Percentiles rank a stretch among this genome's conserved stretches.
Conservation (phyloP, 2,113 vertebrate species). For the Scortum barcoo region DNA sequence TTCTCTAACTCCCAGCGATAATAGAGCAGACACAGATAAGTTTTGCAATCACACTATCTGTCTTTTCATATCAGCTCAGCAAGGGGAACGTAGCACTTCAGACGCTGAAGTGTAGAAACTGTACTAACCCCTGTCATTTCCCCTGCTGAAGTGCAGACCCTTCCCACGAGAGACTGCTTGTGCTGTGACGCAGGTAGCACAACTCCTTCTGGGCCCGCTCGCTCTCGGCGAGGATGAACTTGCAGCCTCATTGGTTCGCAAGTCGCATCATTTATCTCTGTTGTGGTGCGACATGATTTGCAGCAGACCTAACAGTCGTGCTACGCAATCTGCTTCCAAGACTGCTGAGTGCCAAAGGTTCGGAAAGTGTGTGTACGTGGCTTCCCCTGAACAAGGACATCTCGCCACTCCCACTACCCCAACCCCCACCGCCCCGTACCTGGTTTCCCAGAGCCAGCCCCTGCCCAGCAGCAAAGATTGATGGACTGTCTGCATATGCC, state of each 20-base stretch:
- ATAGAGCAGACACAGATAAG: conserved; percentile 43
- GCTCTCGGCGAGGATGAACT: conserved; percentile 58
- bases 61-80: conserved; percentile 39
- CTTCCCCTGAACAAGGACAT: conserved; percentile 73
- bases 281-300: conserved; percentile 70
- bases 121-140: neutral
- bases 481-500: conserved; percentile 68
- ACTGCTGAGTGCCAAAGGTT: conserved; percentile 71
- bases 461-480: conserved; percentile 60
- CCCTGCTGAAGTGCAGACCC: conserved; percentile 18
- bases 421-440: conserved; percentile 56
- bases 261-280: conserved; percentile 67
- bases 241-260: conserved; percentile 67
- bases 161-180: conserved; percentile 8
- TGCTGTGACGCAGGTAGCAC: conserved; percentile 16
- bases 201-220: conserved; percentile 36
- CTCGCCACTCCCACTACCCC: conserved; percentile 55
- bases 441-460: conserved; percentile 56
- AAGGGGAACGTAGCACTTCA: conserved; percentile 1
- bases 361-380: conserved; percentile 49
- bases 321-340: conserved; percentile 54
- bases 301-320: conserved; percentile 63
- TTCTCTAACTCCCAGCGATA: conserved; percentile 27
- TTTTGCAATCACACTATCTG: conserved; percentile 39
- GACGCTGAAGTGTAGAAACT: conserved; percentile 1